phyloP scores from a whole-genome alignment of 1,140 invertebrate genomes.

The Apis cerana region DNA sequence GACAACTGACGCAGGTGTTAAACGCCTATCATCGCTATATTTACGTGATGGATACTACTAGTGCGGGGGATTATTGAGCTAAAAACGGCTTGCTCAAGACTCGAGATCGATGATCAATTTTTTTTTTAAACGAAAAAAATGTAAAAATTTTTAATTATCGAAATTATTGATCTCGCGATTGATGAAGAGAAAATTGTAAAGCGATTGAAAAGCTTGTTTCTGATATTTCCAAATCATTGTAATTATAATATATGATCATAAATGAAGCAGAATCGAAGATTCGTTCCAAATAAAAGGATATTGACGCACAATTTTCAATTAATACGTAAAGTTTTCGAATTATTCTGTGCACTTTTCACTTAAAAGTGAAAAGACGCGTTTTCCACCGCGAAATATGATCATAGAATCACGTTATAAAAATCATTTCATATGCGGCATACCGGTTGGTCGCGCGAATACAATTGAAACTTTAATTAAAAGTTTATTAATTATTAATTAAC shows the following conservation, averaged over 20 bases:
- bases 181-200: too few relatives aligned
- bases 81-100: too few relatives aligned
- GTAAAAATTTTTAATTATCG: not conserved
- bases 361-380: not conserved
- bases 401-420: not conserved
- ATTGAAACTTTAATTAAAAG: not conserved
- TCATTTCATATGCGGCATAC: not conserved
- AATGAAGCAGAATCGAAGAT: not conserved
- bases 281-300: not conserved
- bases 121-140: not conserved
- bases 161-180: too few relatives aligned
- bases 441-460: not conserved
- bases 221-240: too few relatives aligned
- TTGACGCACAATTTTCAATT: not conserved
- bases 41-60: conserved; percentile 1
- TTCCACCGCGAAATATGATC: not conserved
- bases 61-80: not conserved
- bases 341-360: not conserved
- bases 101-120: not conserved
- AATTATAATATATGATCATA: too few relatives aligned
- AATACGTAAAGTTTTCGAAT: not conserved
- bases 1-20: conserved; percentile 13
- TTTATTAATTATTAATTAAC: not conserved
- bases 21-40: conserved; percentile 50
- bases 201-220: too few relatives aligned